Conservation (phyloP, 2,888 invertebrate species). For the Cetonia aurata region DNA sequence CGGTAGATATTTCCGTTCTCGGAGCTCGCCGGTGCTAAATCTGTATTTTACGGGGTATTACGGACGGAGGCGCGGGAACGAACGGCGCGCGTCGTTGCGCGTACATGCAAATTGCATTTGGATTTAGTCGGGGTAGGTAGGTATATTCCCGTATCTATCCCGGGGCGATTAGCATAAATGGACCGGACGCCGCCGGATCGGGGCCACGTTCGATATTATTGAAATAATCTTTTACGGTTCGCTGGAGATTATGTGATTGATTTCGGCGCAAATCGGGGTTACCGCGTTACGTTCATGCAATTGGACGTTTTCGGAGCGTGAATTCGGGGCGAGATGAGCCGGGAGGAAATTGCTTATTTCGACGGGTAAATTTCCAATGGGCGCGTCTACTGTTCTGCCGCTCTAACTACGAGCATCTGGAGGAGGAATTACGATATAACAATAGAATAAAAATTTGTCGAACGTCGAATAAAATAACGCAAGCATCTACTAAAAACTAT, state of each 20-base stretch:
- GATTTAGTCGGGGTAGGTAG: conserved; percentile 2
- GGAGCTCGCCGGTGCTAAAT: conserved; percentile 10
- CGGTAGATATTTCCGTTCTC: conserved; percentile 25
- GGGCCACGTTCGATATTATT: conserved; percentile 2
- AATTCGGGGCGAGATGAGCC: too few relatives aligned
- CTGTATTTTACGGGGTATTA: conserved; percentile 35
- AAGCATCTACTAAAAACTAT: too few relatives aligned
- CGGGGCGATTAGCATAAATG: conserved; percentile 25
- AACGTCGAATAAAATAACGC: too few relatives aligned
- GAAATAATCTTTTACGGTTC: conserved; percentile 27
- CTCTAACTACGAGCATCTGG: too few relatives aligned
- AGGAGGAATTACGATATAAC: too few relatives aligned
- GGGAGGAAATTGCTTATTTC: too few relatives aligned
- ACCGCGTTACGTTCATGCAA: too few relatives aligned
- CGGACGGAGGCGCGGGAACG: not conserved
- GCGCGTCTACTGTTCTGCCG: too few relatives aligned
- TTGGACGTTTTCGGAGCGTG: too few relatives aligned
- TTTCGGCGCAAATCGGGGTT: too few relatives aligned
- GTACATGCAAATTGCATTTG: conserved; percentile 37
- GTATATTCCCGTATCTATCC: conserved; percentile 13
- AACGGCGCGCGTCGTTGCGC: not conserved
- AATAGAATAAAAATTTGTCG: too few relatives aligned
- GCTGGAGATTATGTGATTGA: not conserved
- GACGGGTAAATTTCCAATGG: too few relatives aligned
- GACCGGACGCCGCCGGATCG: conserved; percentile 5